Evolutionary conservation across 2,113 vertebrate genomes (phyloP), one percentile per base, ranked within the genome.

Genomic region (Aramus guarauna): DNA sequence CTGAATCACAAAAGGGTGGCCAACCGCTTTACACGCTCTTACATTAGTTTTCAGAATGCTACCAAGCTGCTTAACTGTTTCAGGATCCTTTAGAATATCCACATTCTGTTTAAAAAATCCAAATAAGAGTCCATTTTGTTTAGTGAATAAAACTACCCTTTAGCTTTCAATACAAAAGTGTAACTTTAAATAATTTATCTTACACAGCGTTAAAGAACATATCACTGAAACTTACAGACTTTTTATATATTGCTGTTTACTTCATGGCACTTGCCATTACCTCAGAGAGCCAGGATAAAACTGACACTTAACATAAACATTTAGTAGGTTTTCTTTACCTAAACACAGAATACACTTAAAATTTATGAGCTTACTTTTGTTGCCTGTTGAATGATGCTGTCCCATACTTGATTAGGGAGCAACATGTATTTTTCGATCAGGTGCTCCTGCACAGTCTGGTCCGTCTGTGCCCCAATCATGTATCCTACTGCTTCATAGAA

Each of bases 341-440:
- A 3, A 68, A 37, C 43, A 87, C 26, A 67, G 9, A 37, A 71
- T 2, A 60, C 47, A 29, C 3, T 67, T 6, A 10, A n/a, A 68
- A 45, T 11, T 6, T 7, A 39, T 14, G 14, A 72, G 90, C 98
- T 98, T 97, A 99, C 99, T 98, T 99, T 99, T 71, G 99, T 99
- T 95, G 99, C 99, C 96, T 99, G 99, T 83, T 99, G 99, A 96
- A 99, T 99, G 97, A 99, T 99, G 98, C 99, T 99, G 97, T 99
- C 99, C 99, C 99, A 99, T 94, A 99, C 99, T 94, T 99, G 99
- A 97, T 99, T 99, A 55, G 99, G 99, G n/a, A 99, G 98, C 79
- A 99, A 96, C 99, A 99, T 99, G 64, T 99, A 99, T 92, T 99
- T 99, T 97, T 99, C 99, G 97, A 99, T 99, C 82, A 99, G 98